These are phyloP conservation scores for Podiceps cristatus DNA, from an alignment of 2,113 vertebrate genomes.

Conservation along the genomic window DNA sequence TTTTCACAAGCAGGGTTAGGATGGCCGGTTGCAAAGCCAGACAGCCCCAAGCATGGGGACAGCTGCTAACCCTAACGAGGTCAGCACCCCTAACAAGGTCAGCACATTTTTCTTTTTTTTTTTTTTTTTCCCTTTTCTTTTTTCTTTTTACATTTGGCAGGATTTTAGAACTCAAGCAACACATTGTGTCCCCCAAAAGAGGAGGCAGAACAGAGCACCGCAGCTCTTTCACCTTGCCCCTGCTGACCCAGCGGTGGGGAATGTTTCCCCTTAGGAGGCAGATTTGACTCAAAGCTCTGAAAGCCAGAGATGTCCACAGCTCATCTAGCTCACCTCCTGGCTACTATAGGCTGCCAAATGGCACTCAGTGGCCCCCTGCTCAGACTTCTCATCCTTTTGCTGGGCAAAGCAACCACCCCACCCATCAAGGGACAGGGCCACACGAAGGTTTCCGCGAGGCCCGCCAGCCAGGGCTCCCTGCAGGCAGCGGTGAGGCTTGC, in stretches of 20 bases:
- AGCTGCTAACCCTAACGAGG: neutral
- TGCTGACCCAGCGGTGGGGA: neutral
- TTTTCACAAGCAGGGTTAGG: neutral
- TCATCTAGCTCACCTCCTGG: neutral
- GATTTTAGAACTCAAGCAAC: neutral
- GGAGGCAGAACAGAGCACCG: neutral
- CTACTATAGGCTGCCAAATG: neutral
- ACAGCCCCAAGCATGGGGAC: neutral
- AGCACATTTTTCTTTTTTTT: neutral
- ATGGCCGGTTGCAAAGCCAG: neutral
- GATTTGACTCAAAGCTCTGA: neutral
- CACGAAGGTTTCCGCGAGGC: neutral
- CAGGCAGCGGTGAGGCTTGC: fast-evolving
- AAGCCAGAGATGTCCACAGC: neutral
- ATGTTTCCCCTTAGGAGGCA: neutral
- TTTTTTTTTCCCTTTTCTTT: neutral
- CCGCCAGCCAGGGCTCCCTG: neutral
- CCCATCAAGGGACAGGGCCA: neutral
- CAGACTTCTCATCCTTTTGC: neutral
- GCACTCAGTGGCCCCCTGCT: neutral
- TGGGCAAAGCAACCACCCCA: neutral
- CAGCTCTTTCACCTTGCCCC: neutral
- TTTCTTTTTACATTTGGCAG: neutral
- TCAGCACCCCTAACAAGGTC: neutral
- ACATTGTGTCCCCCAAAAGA: neutral